Base-by-base conservation (phyloP, 2,888 invertebrate genomes). In the Drosophila leonis region DNA sequence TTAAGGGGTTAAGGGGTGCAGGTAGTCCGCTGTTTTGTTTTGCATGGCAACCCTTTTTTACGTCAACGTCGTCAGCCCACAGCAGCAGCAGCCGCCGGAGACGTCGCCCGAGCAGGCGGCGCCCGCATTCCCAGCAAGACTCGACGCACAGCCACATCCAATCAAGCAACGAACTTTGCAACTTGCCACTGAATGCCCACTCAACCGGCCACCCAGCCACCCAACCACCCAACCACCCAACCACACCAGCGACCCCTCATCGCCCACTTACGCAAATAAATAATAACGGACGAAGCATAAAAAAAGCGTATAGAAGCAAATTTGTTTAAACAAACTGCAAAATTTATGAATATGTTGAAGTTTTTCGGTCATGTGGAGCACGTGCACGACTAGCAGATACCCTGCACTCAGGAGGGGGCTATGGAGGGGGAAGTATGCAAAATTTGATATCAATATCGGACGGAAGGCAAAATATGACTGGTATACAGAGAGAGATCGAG, bases 271-370 rank as follows among this genome's bases (percentile, higher is more conserved):
- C 75, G 75, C 72, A 86, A 90, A 87, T 83, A 90, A 88, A 86
- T 86, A 90, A 88, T 83, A 86, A 78, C 76, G 70, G 71, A 69
- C 82, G 70, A 66, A 69, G 46, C 75, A 69, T 63, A 39, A 75
- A 49, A 49, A 49, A 49, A 24, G 2, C 13, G 13, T 29, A 6
- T 29, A 7, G 48, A 31, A 31, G 48, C n/a, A 49, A 82, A 81
- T 78, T 82, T 91, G 81, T 88, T 91, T 85, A 90, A 90, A 76
- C 85, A 90, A 91, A 91, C 83, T 83, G 71, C 57, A 75, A 87
- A 90, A 91, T 91, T 83, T 88, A 90, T 90, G 90, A 90, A 90
- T 90, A 83, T 79, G 79, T 75, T 78, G 61, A 84, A 77, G 73
- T 72, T 76, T 87, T 68, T 41, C 18, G 55, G 66, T 69, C 57